Base-by-base conservation (phyloP, 2,113 vertebrate genomes). In the Sebastes fasciatus region DNA sequence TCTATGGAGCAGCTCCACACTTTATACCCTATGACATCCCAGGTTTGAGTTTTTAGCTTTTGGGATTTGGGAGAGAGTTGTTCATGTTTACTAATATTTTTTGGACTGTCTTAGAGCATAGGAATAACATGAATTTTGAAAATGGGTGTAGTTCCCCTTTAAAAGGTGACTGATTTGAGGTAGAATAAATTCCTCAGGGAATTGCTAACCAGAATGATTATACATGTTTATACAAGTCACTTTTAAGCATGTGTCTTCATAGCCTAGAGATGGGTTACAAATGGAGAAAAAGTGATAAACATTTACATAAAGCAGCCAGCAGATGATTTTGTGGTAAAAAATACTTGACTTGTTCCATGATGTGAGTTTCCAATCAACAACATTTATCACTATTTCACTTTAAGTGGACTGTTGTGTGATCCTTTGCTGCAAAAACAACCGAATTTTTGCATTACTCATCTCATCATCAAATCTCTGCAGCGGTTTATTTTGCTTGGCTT, bases 401-500 rank as follows among this genome's bases (percentile, higher is more conserved):
- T 34, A 64, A 74, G 54, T 61, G 1, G 61, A 70, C 58, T 77
- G 65, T 76, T 79, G 79, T 83, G 60, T 84, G 83, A 88, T 87
- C 68, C 58, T 46, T 62, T 23, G n/a, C 55, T 51, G 61, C 57
- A 42, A 90, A 81, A 89, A 85, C 79, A 86, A 85, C 73, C 78
- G 34, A 58, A 82, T 74, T 88, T 61, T 74, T n/a, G 49, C 63
- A 66, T 90, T 88, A 92, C 83, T 94, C 89, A 90, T 92, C 77
- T 87, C 81, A 70, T 86, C 78, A 87, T 84, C 67, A 85, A 82
- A 89, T 86, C 89, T 84, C 83, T 77, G 84, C 73, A 70, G 86
- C 79, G 83, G 88, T 88, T 92, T 93, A 86, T 92, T 93, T 93
- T 60, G 52, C 85, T 93, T 92, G 88, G 91, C 89, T 69, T 74